Conservation (phyloP, 2,888 invertebrate genomes). For the Phrixothrix hirtus region DNA sequence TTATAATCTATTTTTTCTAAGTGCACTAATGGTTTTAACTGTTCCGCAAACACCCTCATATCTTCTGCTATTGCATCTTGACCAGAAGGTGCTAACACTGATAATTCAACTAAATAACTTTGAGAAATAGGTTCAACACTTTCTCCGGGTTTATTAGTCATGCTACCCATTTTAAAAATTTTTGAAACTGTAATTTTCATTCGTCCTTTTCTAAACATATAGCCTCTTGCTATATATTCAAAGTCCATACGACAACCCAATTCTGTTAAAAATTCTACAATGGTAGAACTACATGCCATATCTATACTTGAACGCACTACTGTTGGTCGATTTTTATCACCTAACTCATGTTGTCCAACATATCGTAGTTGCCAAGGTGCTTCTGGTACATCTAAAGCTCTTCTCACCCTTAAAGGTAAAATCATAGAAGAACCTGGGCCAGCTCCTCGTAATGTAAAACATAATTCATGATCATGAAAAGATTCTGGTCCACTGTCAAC, state of each 20-base stretch:
- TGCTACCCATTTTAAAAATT: constrained; percentile 76
- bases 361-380: constrained; percentile 90
- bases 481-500: constrained; percentile 88
- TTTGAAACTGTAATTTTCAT: constrained; percentile 98
- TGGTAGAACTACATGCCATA: constrained; percentile 86
- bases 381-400: constrained; percentile 80
- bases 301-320: constrained; percentile 91
- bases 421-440: constrained; percentile 58
- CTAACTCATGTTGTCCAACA: constrained; percentile 88
- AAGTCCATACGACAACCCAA: constrained; percentile 89
- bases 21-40: constrained; percentile 87
- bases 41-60: constrained; percentile 93
- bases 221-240: constrained; percentile 90
- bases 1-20: constrained; percentile 93
- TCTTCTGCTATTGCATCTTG: constrained; percentile 96
- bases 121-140: constrained; percentile 83
- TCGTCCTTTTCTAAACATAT: constrained; percentile 93
- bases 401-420: constrained; percentile 77
- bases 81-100: constrained; percentile 85
- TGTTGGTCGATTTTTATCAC: constrained; percentile 86
- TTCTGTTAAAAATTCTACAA: constrained; percentile 90
- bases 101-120: constrained; percentile 92
- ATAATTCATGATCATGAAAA: constrained; percentile 93
- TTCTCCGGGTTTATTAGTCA: constrained; percentile 71
- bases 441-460: constrained; percentile 75